A percentile compares a stretch with the other conserved stretches of the same genome.
These are phyloP conservation scores for Busseola fusca DNA, from an alignment of 2,888 invertebrate genomes.

Conservation along the genomic window DNA sequence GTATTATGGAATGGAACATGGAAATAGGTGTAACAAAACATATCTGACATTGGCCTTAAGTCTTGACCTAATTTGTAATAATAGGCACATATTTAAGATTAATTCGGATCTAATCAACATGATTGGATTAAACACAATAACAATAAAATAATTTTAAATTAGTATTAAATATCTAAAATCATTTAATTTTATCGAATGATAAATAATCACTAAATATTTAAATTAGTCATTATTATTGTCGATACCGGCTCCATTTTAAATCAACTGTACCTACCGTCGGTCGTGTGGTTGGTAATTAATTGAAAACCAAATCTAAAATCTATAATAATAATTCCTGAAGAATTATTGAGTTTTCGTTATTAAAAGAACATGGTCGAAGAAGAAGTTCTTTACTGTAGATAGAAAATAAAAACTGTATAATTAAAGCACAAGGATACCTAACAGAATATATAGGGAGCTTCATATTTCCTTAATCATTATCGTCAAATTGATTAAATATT, in stretches of 20 bases:
- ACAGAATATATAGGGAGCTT: background rate
- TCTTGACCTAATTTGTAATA: slow-evolving; percentile 74
- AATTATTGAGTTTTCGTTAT: background rate
- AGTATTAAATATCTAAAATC: slow-evolving; percentile 1
- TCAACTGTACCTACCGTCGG: too few relatives aligned
- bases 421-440: background rate
- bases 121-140: background rate
- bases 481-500: background rate
- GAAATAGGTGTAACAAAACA: slow-evolving; percentile 70
- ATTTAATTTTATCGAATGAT: background rate
- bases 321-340: background rate
- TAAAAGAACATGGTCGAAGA: background rate
- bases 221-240: background rate
- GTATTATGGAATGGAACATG: slow-evolving; percentile 39
- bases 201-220: background rate
- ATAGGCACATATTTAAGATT: slow-evolving; percentile 43
- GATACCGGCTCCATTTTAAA: background rate
- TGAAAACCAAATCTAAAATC: background rate
- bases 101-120: slow-evolving; percentile 23
- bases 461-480: background rate
- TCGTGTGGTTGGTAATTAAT: background rate
- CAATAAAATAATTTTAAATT: background rate
- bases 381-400: background rate
- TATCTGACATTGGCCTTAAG: slow-evolving; percentile 84
- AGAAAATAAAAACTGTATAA: background rate